Evolutionary conservation across 2,888 invertebrate species (phyloP), one percentile per base, ranked within the genome.

Genomic region (Rhyacophila evoluta): DNA sequence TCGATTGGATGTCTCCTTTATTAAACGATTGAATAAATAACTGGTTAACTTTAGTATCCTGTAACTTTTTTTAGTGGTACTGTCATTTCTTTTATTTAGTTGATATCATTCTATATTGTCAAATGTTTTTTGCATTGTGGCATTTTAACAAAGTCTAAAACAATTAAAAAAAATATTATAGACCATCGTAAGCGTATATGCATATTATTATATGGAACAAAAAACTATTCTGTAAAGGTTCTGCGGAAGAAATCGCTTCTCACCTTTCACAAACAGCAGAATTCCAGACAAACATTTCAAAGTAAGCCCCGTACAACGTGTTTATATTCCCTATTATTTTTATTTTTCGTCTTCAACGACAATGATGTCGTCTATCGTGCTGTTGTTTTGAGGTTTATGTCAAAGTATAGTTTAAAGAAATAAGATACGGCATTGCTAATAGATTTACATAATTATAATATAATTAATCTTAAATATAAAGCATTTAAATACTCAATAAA

Each of bases 281-380:
- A 19, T 25, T 55, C 55, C 25, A 55, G 55, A 55, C 55, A 25
- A 55, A 55, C 55, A 55, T 55, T 55, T 55, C 55, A 55, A 12
- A 55, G 55, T 55, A 55, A 55, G 55, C 19, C 55, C 10, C 55
- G 2, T 55, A 55, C 55, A 55, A 55, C 55, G 55, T 55, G 55
- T 55, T 55, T 55, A 55, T 55, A 55, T 55, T 55, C 19, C 55
- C 55, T 55, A 55, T 55, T 55, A 55, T 55, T 55, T 55, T 55
- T 55, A 55, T 55, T 25, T 55, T 55, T 19, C 15, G 15, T 55
- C 15, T 55, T 55, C 55, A 55, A 25, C 55, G 25, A 55, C 55
- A 25, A 55, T 55, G 55, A 55, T 55, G 55, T 25, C 55, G 25
- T 55, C 25, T 55, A 55, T 55, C 25, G 55, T 19, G 55, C 19